A percentile compares a stretch with the other conserved stretches of the same genome.
These are phyloP conservation scores for Chymomyza costata DNA, from an alignment of 1,140 invertebrate genomes.

Conservation along the genomic window DNA sequence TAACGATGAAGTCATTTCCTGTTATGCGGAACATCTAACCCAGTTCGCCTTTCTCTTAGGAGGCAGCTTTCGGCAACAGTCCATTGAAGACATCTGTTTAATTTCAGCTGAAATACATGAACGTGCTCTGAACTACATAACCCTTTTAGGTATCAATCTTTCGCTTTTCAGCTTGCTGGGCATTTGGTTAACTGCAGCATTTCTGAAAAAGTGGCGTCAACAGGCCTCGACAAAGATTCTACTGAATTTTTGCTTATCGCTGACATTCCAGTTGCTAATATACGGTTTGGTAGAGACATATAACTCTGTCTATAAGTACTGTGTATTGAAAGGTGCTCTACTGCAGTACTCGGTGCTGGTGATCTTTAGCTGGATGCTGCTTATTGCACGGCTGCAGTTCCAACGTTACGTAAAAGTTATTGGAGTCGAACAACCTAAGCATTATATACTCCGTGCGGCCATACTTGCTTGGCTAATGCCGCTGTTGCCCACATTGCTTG, in stretches of 20 bases:
- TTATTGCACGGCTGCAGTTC: constrained; percentile 80
- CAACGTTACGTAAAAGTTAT: constrained; percentile 80
- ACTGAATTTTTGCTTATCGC: constrained; percentile 78
- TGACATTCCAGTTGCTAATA: constrained; percentile 78
- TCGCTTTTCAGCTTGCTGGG: constrained; percentile 78
- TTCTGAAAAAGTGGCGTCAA: constrained; percentile 80
- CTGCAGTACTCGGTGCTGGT: constrained; percentile 80
- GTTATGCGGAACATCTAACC: neutral
- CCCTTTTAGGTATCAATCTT: constrained; percentile 77
- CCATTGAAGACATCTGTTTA: constrained; percentile 34
- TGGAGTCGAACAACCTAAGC: constrained; percentile 76
- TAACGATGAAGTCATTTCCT: neutral
- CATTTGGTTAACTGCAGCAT: constrained; percentile 78
- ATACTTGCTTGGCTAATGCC: constrained; percentile 78
- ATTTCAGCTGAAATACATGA: constrained; percentile 58
- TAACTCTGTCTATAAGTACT: constrained; percentile 38
- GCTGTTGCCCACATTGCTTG: constrained; percentile 75
- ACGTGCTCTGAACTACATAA: constrained; percentile 77
- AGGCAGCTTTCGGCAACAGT: constrained; percentile 75
- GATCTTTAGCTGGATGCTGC: constrained; percentile 82
- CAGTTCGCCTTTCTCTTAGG: constrained; percentile 64
- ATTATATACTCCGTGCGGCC: constrained; percentile 78
- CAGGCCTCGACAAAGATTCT: constrained; percentile 80
- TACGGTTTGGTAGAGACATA: constrained; percentile 64
- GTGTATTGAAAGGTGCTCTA: constrained; percentile 76